phyloP scores from a whole-genome alignment of 2,888 invertebrate genomes.

The Chorisops tibialis region DNA sequence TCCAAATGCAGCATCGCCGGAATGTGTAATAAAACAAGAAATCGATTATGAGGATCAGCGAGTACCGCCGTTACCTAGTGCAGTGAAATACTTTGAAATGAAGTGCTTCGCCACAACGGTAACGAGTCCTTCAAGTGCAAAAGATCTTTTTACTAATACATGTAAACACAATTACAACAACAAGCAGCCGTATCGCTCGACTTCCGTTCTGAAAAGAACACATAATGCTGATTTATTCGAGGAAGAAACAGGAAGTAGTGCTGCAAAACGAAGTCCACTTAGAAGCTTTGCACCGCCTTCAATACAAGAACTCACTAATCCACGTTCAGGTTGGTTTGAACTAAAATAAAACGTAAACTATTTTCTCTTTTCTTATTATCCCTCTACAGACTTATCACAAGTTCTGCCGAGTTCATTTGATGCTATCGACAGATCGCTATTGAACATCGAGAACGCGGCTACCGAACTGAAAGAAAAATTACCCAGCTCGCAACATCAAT shows the following conservation, averaged over 20 bases:
- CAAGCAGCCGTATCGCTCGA: background rate
- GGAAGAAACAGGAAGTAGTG: slow-evolving; percentile 17
- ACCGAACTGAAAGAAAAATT: slow-evolving; percentile 46
- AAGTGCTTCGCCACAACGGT: slow-evolving; percentile 1
- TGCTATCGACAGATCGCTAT: slow-evolving; percentile 44
- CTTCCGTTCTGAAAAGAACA: slow-evolving; percentile 31
- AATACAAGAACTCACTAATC: slow-evolving; percentile 27
- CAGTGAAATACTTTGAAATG: slow-evolving; percentile 36
- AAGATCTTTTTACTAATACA: background rate
- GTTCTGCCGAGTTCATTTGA: slow-evolving; percentile 45
- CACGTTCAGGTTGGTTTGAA: slow-evolving; percentile 21
- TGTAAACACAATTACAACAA: no score
- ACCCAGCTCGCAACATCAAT: slow-evolving; percentile 42
- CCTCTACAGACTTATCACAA: slow-evolving; percentile 43
- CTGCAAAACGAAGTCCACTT: slow-evolving; percentile 32
- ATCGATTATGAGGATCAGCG: slow-evolving; percentile 34
- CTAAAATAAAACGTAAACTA: slow-evolving; percentile 6
- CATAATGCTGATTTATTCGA: slow-evolving; percentile 21
- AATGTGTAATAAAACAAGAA: slow-evolving; percentile 31
- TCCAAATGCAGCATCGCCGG: background rate
- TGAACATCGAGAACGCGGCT: slow-evolving; percentile 45
- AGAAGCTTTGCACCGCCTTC: slow-evolving; percentile 20
- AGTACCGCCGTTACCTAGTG: slow-evolving; percentile 38
- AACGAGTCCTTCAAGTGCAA: background rate
- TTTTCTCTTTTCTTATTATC: background rate